Conservation (phyloP, 2,888 invertebrate genomes). For the Heliconius sara region DNA sequence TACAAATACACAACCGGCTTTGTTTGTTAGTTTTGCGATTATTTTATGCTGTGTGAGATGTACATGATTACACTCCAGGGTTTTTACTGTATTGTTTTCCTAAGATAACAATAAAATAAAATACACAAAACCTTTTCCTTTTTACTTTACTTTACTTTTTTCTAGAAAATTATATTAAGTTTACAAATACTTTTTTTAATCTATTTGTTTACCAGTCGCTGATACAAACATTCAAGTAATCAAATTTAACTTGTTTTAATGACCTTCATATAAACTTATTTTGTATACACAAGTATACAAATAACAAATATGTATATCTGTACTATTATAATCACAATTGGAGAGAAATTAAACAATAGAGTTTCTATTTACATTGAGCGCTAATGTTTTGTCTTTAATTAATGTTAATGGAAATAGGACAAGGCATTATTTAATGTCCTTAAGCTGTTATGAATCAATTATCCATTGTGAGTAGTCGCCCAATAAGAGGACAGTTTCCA, state of each 20-base stretch:
- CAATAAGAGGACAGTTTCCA: conserved; percentile 4
- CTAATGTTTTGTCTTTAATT: conserved; percentile 30
- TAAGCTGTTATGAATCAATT: conserved; percentile 39
- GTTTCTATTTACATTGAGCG: not conserved
- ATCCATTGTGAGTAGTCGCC: conserved; percentile 29
- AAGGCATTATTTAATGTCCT: conserved; percentile 34
- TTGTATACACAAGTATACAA: too few species aligned
- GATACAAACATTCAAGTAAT: not conserved
- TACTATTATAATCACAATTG: not conserved
- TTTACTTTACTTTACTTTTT: too few species aligned
- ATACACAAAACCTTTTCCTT: not conserved
- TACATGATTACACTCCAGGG: conserved; percentile 16
- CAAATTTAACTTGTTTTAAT: not conserved
- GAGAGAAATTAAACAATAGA: conserved; percentile 17
- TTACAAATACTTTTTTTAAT: not conserved
- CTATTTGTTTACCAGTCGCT: not conserved
- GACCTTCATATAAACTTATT: too few species aligned
- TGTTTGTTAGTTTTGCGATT: conserved; percentile 38
- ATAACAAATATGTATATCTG: too few species aligned
- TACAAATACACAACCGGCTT: conserved; percentile 36
- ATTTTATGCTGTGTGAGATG: conserved; percentile 32
- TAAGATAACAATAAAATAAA: conserved; percentile 12
- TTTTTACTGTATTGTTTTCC: conserved; percentile 27
- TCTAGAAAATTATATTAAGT: not conserved
- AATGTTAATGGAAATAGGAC: conserved; percentile 36